Percentiles rank a stretch among this genome's conserved stretches.
Conservation (phyloP, 2,797 vertebrate species). For the Eurystomus glaucurus region DNA sequence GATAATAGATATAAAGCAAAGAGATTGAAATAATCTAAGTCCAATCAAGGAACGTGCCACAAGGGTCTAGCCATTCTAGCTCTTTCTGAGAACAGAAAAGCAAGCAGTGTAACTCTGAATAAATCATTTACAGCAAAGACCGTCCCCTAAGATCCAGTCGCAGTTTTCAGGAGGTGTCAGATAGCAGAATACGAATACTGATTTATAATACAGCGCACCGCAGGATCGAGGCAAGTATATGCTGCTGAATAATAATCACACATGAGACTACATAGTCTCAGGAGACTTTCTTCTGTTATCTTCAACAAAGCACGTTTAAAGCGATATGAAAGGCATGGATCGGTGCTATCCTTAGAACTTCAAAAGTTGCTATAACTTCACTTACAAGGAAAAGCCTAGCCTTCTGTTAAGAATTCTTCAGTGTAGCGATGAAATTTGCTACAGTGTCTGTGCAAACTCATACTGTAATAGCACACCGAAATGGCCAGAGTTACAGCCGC, state of each 20-base stretch:
- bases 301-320: conserved; percentile 25
- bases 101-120: background rate
- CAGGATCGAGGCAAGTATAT: conserved; percentile 3
- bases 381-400: background rate
- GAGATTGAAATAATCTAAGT: background rate
- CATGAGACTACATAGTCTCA: conserved; percentile 21
- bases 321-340: background rate
- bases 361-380: background rate
- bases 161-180: conserved; percentile 58
- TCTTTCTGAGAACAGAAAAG: background rate
- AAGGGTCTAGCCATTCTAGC: background rate
- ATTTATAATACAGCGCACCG: conserved; percentile 11
- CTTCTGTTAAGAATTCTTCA: background rate
- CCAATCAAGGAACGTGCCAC: background rate
- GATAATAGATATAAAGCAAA: background rate
- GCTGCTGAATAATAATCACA: conserved; percentile 67
- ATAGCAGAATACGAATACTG: conserved; percentile 35
- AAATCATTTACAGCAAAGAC: conserved; percentile 43
- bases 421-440: background rate
- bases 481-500: accelerated
- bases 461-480: background rate
- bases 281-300: conserved; percentile 47
- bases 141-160: conserved; percentile 26
- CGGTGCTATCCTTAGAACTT: background rate
- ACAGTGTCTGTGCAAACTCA: background rate